These are phyloP conservation scores for Paramacrobiotus metropolitanus DNA, from an alignment of 1,140 invertebrate species.

Conservation along the genomic window DNA sequence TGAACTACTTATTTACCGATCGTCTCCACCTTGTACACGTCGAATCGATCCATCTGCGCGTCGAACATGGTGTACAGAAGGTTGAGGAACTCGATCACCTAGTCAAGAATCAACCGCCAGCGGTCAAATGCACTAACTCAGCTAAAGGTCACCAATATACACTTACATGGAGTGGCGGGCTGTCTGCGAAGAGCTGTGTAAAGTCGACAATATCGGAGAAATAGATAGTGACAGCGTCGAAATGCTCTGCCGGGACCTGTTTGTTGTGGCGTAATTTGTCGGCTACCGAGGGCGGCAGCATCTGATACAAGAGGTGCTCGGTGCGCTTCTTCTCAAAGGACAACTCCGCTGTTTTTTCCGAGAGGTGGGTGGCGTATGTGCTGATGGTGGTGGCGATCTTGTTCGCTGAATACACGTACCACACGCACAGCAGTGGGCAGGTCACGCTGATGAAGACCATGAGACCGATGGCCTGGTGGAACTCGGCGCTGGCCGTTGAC, in stretches of 20 bases:
- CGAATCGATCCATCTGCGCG: slow-evolving; percentile 19
- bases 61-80: slow-evolving; percentile 23
- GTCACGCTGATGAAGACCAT: not conserved
- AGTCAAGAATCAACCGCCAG: too few relatives aligned
- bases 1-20: slow-evolving; percentile 16
- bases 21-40: slow-evolving; percentile 22
- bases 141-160: too few relatives aligned
- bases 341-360: slow-evolving; percentile 19
- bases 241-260: not conserved
- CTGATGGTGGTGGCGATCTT: slow-evolving; percentile 11
- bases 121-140: too few relatives aligned
- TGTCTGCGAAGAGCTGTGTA: not conserved
- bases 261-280: not conserved
- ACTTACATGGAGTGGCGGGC: not conserved
- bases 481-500: not conserved
- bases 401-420: not conserved
- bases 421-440: not conserved
- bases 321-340: slow-evolving; percentile 17
- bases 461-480: not conserved
- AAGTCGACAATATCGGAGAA: slow-evolving; percentile 1
- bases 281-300: not conserved
- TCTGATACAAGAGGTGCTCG: not conserved
- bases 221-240: not conserved
- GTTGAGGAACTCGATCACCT: slow-evolving; percentile 16
- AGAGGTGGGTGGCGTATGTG: slow-evolving; percentile 17